Evolutionary conservation across 2,888 invertebrate species (phyloP).

Genomic region (Acanthococcus lagerstroemiae): DNA sequence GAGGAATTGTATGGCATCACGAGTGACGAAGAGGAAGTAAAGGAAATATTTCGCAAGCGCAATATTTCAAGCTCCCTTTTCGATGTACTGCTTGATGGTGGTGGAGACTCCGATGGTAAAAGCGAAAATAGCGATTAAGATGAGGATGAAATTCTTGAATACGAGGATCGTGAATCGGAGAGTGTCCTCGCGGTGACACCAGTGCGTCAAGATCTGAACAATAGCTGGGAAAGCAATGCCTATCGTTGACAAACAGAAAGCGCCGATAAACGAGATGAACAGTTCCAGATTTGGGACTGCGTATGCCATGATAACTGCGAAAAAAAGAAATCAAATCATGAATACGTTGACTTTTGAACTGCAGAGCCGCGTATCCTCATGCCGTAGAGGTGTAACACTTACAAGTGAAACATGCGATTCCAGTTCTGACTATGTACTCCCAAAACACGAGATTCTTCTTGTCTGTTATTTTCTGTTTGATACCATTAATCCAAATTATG

Average conservation of each 20-base stretch:
- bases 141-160: constrained; percentile 41
- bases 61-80: constrained; percentile 35
- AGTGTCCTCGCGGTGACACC: constrained; percentile 50
- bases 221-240: constrained; percentile 84
- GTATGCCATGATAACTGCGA: constrained; percentile 70
- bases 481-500: constrained; percentile 77
- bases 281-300: constrained; percentile 68
- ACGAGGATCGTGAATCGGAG: constrained; percentile 41
- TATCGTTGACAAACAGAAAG: constrained; percentile 74
- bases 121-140: constrained; percentile 56
- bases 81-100: constrained; percentile 54
- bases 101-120: constrained; percentile 61
- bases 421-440: constrained; percentile 70
- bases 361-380: neutral
- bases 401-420: constrained; percentile 74
- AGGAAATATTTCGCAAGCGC: too few species aligned
- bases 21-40: too few species aligned
- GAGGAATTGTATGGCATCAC: too few species aligned
- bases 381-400: constrained; percentile 44
- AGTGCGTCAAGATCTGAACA: constrained; percentile 73
- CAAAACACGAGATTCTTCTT: constrained; percentile 52
- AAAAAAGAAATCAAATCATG: constrained; percentile 25
- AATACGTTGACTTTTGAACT: neutral
- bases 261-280: constrained; percentile 70
- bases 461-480: constrained; percentile 51